Base-by-base conservation (phyloP, 2,797 vertebrate species). In the Periparus ater region DNA sequence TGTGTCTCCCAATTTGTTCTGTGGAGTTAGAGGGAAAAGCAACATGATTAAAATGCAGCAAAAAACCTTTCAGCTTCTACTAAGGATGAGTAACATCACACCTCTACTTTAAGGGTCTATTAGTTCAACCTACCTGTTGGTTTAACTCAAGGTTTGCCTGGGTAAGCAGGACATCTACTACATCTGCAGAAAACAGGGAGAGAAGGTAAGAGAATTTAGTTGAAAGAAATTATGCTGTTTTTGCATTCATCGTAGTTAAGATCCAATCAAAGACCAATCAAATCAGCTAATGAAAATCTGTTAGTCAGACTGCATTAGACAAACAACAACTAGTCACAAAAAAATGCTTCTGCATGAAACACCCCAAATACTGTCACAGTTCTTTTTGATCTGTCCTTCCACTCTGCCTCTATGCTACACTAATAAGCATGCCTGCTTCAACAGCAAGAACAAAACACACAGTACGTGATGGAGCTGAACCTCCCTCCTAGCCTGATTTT, bases 1-100 rank as follows among this genome's bases (percentile, higher is more conserved):
- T 12, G 99, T 99, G 97, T 99, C 99, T 86, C 99, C 99, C 83
- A 99, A 97, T 98, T 99, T 99, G 98, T 99, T 99, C 99, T 99
- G 93, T 74, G 79, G 76, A 96, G 88, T 96, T 63, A 96, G 85
- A 94, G 95, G 84, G 88, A 83, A 96, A 96, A 96, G 51, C 11
- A 84, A 77, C 75, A 95, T 78, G 80, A 93, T 95, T 63, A 94
- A 97, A 96, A 96, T 2, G 91, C 58, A 91, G 62, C n/a, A 94
- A 92, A 93, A 93, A 88, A 66, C 2, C 9, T 53, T 79, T 34
- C 34, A 72, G 71, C 54, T 83, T 91, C 54, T 86, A 93, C 45
- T 45, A 92, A 48, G 47, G 66, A n/a, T 85, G n/a, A 94, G 26
- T 53, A 91, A 88, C 19, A 88, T 45, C 51, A 72, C 38, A 75